Base-by-base conservation (phyloP, 2,113 vertebrate species). In the Grammomys dolichurus region DNA sequence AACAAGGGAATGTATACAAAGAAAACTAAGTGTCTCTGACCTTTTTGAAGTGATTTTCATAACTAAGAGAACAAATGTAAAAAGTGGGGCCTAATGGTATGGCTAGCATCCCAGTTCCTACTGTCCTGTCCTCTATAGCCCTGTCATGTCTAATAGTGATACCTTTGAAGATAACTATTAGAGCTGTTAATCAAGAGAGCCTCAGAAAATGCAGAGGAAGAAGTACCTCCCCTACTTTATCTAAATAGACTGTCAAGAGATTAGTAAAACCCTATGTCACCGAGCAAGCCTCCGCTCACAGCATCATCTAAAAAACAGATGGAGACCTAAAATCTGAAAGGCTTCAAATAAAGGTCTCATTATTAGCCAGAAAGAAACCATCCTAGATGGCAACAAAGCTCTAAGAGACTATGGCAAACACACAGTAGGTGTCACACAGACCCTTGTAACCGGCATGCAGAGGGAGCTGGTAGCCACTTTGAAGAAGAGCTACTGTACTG, bases 251-350 rank as follows among this genome's bases (percentile, higher is more conserved):
- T 86, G 54, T 12, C 58, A 96, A 89, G 67, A 96, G 70, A 96
- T 85, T 43, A 95, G 58, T 73, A 90, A 97, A 96, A 78, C 82
- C 93, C 89, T 73, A 90, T 69, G 75, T 86, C 91, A 77, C 95
- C 91, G 28, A 60, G 81, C 26, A 65, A 46, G 63, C 60, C 90
- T 72, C 28, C 5, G n/a, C 94, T 36, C 40, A 43, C 84, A n/a
- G 69, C 9, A 4, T 1, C 43, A 96, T 67, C 96, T 90, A 51
- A 80, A 96, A 91, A 82, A 63, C 87, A 81, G 85, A 12, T 7
- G 14, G 65, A 94, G 76, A 72, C 81, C 77, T 92, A 77, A 78
- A 94, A 36, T 31, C 67, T 63, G 19, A 69, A 89, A 93, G 73
- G 46, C 65, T 85, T 95, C 58, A 63, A 58, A 70, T 48, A 40